A percentile compares a stretch with the other conserved stretches of the same genome.
phyloP scores from a whole-genome alignment of 2,888 invertebrate species.

The Patella pellucida region DNA sequence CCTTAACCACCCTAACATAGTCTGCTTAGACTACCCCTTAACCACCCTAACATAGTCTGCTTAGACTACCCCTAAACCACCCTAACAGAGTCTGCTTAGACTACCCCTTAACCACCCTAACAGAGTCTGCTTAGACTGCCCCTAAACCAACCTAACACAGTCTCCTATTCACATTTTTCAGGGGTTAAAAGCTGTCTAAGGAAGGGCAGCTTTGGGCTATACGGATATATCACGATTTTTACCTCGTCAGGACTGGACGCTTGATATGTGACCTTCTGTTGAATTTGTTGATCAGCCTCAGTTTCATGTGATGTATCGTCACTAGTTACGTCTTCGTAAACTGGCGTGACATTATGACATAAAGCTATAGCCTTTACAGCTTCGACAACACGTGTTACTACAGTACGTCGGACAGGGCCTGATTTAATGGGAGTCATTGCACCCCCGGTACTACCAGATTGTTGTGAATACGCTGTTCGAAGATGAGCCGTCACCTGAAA shows the following conservation, averaged over 20 bases:
- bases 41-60: too few species aligned
- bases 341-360: constrained; percentile 99
- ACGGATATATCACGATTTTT: not conserved
- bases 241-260: constrained; percentile 84
- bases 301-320: constrained; percentile 53
- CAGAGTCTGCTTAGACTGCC: too few species aligned
- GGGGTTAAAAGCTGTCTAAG: too few species aligned
- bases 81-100: too few species aligned
- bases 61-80: too few species aligned
- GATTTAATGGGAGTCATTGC: constrained; percentile 47
- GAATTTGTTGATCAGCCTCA: constrained; percentile 67
- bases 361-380: constrained; percentile 94
- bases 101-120: too few species aligned
- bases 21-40: too few species aligned
- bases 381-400: constrained; percentile 85
- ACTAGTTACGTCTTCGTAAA: constrained; percentile 79
- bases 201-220: too few species aligned
- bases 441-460: constrained; percentile 26
- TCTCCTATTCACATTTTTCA: too few species aligned
- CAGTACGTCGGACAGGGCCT: constrained; percentile 77
- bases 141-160: too few species aligned
- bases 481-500: constrained; percentile 72
- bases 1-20: too few species aligned
- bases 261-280: constrained; percentile 75
- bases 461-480: constrained; percentile 70